Base-by-base conservation (phyloP, 2,888 invertebrate genomes). In the Siphlonurus alternatus region DNA sequence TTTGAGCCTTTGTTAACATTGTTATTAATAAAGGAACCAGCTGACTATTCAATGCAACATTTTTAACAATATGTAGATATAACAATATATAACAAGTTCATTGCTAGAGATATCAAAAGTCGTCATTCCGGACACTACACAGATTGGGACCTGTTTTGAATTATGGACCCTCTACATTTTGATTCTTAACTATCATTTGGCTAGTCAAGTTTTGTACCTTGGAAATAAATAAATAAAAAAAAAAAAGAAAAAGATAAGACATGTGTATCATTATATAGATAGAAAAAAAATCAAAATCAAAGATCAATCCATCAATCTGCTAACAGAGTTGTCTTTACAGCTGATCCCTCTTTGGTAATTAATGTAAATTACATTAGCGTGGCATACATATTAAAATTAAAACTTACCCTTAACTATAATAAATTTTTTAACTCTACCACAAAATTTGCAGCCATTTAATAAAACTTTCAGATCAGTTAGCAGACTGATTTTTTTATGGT, bases 31-130 rank as follows among this genome's bases (percentile, higher is more conserved):
- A 66, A 66, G 38, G 67, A 67, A 65, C 65, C 62, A 66, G 66
- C 67, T 66, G 66, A 67, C 68, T 68, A 68, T 61, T 38, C 61
- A 61, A 53, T 65, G 67, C 63, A 68, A 66, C 67, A 68, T 67
- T 68, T 66, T 68, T 67, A 69, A 69, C 69, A 69, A 68, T 68
- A 66, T 67, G 67, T 68, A 69, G 66, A 67, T 66, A 66, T 69
- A 69, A 69, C 69, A 69, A 69, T 69, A 68, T 68, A 68, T 69
- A 69, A 69, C 69, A 69, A 69, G 67, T 67, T 38, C 38, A 38
- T 38, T 67, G 65, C 68, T 68, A 68, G 38, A 38, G 67, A 66
- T 69, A 69, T 69, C 68, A 69, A 69, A 69, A 69, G 66, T 67
- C 66, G 65, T 66, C 66, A 63, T 61, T 59, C 61, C n/a, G n/a